Base-by-base conservation (phyloP, 2,888 invertebrate genomes). In the Acronicta leporina region DNA sequence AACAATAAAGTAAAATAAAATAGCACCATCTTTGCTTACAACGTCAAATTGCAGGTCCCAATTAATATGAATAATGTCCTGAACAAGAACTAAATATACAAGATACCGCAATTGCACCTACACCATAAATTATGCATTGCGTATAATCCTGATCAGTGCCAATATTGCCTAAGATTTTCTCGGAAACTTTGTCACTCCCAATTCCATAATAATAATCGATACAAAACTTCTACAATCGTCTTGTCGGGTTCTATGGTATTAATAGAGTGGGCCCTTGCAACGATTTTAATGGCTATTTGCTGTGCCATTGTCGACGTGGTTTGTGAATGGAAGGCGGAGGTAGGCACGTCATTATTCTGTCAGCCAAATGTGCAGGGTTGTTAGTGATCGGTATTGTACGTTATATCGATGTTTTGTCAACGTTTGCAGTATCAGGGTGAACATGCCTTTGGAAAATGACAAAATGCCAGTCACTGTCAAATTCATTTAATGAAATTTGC, bases 261-360 rank as follows among this genome's bases (percentile, higher is more conserved):
- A 90, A 91, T 87, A 90, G 86, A 84, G 80, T 81, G 60, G 75
- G 81, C 82, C 82, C 83, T 83, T 79, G 84, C 83, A 79, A 83
- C 81, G 81, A 85, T 87, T 89, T 92, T 92, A 92, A 92, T 88
- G 84, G 89, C 82, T 92, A 93, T 93, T 93, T 93, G 92, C 92
- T 81, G 83, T 85, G 85, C 91, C 81, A 91, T 94, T 94, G 93
- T 92, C 87, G 88, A 87, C 82, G 88, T 86, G 87, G 90, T 88
- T 86, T 70, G 75, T 89, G 86, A 92, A 94, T 91, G 85, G 88
- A 78, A 81, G 80, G 79, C 83, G 81, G 84, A 90, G 92, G 93
- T 92, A 88, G 92, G 92, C 90, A 81, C 87, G 88, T 90, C 90
- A 87, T 91, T 90, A 89, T 90, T 85, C 84, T 85, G 87, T 84